Evolutionary conservation across 2,113 vertebrate genomes (phyloP).

Genomic region (Etia nguti): DNA sequence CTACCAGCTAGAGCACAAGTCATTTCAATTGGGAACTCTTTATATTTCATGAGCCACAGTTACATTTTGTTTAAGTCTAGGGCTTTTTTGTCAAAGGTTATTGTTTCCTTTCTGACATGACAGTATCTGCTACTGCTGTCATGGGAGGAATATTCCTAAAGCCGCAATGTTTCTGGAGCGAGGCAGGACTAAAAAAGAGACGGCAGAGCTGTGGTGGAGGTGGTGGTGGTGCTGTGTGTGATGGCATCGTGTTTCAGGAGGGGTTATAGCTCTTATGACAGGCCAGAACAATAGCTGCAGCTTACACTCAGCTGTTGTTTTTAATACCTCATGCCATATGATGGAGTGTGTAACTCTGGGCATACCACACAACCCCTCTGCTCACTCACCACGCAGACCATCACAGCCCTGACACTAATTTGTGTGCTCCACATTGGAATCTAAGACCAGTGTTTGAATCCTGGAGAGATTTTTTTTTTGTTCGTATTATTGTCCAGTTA

Average conservation of each 20-base stretch:
- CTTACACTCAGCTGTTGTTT: slow-evolving; percentile 72
- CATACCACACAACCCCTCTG: slow-evolving; percentile 33
- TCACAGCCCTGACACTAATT: neutral
- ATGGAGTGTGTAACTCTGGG: slow-evolving; percentile 58
- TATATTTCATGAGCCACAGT: neutral
- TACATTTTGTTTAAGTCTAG: neutral
- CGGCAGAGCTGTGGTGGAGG: neutral
- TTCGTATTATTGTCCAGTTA: slow-evolving; percentile 3
- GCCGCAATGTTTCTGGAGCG: slow-evolving; percentile 31
- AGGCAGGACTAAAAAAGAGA: slow-evolving; percentile 45
- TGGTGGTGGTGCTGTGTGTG: neutral
- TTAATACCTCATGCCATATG: slow-evolving; percentile 56
- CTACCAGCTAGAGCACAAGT: neutral
- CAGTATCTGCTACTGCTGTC: slow-evolving; percentile 11
- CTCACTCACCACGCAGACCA: slow-evolving; percentile 10
- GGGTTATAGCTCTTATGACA: slow-evolving; percentile 51
- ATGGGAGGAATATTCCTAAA: slow-evolving; percentile 31
- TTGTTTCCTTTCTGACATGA: slow-evolving; percentile 3
- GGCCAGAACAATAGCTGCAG: slow-evolving; percentile 66
- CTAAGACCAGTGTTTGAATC: neutral
- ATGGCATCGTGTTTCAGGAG: slow-evolving; percentile 53
- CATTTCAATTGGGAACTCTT: neutral
- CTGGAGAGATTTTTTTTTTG: neutral
- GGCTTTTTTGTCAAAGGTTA: neutral
- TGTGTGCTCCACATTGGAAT: neutral